A percentile compares a stretch with the other conserved stretches of the same genome.
Conservation (phyloP, 2,113 vertebrate genomes). For the Hippocampus abdominalis region DNA sequence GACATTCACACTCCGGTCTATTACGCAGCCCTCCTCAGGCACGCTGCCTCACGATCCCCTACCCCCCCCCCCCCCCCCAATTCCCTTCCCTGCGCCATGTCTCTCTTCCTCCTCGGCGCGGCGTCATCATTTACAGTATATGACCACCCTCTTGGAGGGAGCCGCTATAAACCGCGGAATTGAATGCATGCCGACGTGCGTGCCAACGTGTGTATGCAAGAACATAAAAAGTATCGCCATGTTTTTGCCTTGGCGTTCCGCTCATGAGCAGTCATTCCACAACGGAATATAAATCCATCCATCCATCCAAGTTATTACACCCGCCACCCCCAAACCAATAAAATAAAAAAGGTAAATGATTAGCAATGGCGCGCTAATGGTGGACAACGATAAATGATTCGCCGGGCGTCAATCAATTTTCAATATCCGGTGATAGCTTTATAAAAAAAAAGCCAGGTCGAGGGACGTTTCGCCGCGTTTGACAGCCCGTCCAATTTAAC, state of each 20-base stretch:
- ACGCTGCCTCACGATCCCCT: neutral
- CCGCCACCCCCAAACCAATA: conserved; percentile 19
- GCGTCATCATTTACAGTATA: conserved; percentile 3
- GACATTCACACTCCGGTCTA: neutral
- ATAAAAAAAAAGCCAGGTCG: conserved; percentile 46
- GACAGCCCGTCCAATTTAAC: conserved; percentile 48
- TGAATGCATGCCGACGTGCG: conserved; percentile 41
- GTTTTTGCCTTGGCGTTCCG: conserved; percentile 7
- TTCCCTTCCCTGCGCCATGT: neutral
- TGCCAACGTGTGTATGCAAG: conserved; percentile 22
- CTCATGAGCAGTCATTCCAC: conserved; percentile 1
- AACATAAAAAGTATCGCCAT: neutral
- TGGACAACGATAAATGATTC: conserved; percentile 38
- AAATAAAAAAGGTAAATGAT: conserved; percentile 36
- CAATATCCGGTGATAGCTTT: conserved; percentile 33
- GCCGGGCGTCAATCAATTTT: conserved; percentile 37
- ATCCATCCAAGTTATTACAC: conserved; percentile 23
- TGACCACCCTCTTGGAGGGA: conserved; percentile 27
- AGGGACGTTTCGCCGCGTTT: conserved; percentile 16
- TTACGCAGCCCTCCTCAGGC: conserved; percentile 9
- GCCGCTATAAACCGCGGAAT: conserved; percentile 54
- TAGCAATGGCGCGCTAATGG: conserved; percentile 31
- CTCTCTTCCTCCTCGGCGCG: neutral
- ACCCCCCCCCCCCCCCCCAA: too few relatives aligned
- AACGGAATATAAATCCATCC: conserved; percentile 13